These are phyloP conservation scores for Leucania comma DNA, from an alignment of 2,888 invertebrate genomes.

Conservation along the genomic window DNA sequence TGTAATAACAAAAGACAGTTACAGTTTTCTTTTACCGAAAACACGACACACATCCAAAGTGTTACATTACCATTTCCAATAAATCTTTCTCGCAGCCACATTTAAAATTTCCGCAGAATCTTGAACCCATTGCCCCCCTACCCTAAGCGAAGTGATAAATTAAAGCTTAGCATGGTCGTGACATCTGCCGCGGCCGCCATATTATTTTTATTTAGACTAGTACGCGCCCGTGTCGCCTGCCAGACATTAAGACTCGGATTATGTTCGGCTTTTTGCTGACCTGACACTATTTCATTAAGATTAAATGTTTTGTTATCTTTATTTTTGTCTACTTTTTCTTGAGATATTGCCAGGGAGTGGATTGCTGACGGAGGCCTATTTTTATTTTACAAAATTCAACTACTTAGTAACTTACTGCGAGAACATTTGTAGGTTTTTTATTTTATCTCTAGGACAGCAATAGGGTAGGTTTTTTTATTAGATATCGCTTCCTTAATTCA, in stretches of 20 bases:
- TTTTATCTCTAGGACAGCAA: too few species aligned
- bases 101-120: constrained; percentile 23
- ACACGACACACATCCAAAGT: not conserved
- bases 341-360: constrained; percentile 23
- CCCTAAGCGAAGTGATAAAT: constrained; percentile 67
- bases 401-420: not conserved
- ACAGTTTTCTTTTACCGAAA: not conserved
- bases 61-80: not conserved
- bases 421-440: too few species aligned
- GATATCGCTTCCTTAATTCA: too few species aligned
- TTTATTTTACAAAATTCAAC: not conserved
- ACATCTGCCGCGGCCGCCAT: constrained; percentile 64
- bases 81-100: not conserved
- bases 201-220: constrained; percentile 67
- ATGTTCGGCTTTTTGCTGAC: constrained; percentile 49
- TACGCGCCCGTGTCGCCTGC: constrained; percentile 31
- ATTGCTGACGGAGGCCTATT: not conserved
- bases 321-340: constrained; percentile 18
- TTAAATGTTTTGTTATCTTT: constrained; percentile 47
- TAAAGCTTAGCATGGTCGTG: constrained; percentile 70
- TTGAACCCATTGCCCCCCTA: constrained; percentile 35
- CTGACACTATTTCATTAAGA: constrained; percentile 50
- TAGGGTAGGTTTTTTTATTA: too few species aligned
- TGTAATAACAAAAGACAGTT: not conserved
- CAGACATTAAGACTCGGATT: constrained; percentile 60